phyloP scores from a whole-genome alignment of 1,140 invertebrate species.

The Rhizoglyphus robini region DNA sequence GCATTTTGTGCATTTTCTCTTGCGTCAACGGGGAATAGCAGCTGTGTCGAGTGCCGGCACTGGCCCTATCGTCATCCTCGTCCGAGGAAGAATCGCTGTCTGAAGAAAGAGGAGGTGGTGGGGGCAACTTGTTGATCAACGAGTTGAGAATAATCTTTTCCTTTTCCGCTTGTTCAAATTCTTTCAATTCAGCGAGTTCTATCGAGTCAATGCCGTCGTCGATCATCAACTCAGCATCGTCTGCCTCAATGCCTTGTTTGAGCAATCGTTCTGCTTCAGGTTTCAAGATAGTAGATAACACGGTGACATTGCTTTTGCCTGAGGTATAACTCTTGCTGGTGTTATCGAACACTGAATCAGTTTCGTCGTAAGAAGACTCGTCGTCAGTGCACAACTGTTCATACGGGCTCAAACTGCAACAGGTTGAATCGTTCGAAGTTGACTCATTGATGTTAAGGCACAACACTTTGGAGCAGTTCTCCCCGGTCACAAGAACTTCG shows the following conservation, averaged over 20 bases:
- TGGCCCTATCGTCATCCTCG: slow-evolving; percentile 1
- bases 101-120: background rate
- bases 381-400: background rate
- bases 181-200: slow-evolving; percentile 18
- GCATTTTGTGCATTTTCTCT: slow-evolving; percentile 7
- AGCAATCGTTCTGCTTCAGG: slow-evolving; percentile 13
- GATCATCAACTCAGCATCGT: background rate
- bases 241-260: slow-evolving; percentile 12
- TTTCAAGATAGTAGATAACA: slow-evolving; percentile 4
- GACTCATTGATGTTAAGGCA: slow-evolving; percentile 8
- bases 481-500: background rate
- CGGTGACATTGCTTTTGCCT: slow-evolving; percentile 4
- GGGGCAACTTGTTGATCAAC: slow-evolving; percentile 18
- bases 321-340: background rate
- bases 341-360: background rate
- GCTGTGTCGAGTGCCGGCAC: background rate
- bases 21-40: slow-evolving; percentile 13
- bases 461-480: background rate
- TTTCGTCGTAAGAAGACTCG: background rate
- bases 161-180: slow-evolving; percentile 20
- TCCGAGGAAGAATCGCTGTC: background rate
- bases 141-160: slow-evolving; percentile 19
- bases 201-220: slow-evolving; percentile 16
- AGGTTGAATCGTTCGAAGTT: background rate
- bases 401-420: background rate